These are phyloP conservation scores for Meda fulgida DNA, from an alignment of 2,797 vertebrate genomes.

Conservation along the genomic window DNA sequence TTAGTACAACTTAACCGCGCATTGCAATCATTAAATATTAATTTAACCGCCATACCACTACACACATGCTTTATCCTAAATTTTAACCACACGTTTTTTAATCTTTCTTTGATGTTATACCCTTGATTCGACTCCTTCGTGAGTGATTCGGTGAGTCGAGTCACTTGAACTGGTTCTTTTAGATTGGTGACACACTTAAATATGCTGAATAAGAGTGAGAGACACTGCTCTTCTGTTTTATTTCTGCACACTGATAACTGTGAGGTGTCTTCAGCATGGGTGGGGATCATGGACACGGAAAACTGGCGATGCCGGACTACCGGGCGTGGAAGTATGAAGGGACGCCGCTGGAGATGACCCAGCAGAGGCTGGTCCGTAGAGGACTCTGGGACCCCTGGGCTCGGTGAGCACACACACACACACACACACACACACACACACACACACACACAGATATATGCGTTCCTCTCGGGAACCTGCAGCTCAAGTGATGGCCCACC, in stretches of 20 bases:
- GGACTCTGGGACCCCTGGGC: slow-evolving; percentile 92
- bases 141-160: too few species aligned
- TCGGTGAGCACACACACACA: slow-evolving; percentile 74
- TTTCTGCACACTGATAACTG: background rate
- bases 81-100: background rate
- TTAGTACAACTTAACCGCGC: background rate
- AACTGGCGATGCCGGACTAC: slow-evolving; percentile 86
- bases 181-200: background rate
- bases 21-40: background rate
- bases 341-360: slow-evolving; percentile 86
- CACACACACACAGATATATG: background rate
- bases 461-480: background rate
- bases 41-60: background rate
- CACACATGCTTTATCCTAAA: background rate
- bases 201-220: background rate
- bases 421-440: too few species aligned
- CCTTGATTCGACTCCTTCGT: background rate
- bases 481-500: background rate
- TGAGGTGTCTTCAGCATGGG: slow-evolving; percentile 50
- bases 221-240: background rate
- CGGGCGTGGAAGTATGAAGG: slow-evolving; percentile 87
- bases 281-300: slow-evolving; percentile 77
- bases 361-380: slow-evolving; percentile 80
- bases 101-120: background rate
- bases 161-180: background rate